These are phyloP conservation scores for Apamea epomidion DNA, from an alignment of 2,888 invertebrate species.

Conservation along the genomic window DNA sequence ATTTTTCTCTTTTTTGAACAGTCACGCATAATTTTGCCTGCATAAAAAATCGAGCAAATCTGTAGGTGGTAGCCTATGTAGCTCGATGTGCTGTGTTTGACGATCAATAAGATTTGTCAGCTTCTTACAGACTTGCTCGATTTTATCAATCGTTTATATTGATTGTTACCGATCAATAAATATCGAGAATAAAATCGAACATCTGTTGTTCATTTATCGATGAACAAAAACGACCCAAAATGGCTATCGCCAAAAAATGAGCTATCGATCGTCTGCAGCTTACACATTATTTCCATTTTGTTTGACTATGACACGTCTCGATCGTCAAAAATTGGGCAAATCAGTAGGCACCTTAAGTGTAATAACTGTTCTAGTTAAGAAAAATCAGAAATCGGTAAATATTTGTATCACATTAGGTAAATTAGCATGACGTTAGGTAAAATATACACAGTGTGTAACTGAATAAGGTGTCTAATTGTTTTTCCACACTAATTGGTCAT, in stretches of 20 bases:
- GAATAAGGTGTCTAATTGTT: neutral
- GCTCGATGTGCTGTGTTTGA: neutral
- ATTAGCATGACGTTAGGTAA: neutral
- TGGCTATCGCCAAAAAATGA: neutral
- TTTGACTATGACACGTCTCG: neutral
- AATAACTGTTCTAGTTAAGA: neutral
- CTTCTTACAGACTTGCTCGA: neutral
- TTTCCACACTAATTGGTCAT: neutral
- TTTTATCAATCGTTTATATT: neutral
- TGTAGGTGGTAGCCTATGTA: neutral
- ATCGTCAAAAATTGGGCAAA: neutral
- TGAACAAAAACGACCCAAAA: neutral
- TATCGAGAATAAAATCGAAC: neutral
- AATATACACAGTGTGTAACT: neutral
- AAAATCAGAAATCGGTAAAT: neutral
- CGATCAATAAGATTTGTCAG: neutral
- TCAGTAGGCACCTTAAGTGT: neutral
- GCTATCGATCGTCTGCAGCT: neutral
- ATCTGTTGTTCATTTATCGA: neutral
- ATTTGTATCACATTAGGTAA: neutral
- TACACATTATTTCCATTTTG: neutral
- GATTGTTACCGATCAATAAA: neutral
- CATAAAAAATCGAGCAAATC: neutral
- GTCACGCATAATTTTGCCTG: neutral
- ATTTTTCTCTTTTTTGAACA: neutral